Evolutionary conservation across 2,797 vertebrate species (phyloP), one percentile per base, ranked within the genome.

Genomic region (Macrochelys suwanniensis): DNA sequence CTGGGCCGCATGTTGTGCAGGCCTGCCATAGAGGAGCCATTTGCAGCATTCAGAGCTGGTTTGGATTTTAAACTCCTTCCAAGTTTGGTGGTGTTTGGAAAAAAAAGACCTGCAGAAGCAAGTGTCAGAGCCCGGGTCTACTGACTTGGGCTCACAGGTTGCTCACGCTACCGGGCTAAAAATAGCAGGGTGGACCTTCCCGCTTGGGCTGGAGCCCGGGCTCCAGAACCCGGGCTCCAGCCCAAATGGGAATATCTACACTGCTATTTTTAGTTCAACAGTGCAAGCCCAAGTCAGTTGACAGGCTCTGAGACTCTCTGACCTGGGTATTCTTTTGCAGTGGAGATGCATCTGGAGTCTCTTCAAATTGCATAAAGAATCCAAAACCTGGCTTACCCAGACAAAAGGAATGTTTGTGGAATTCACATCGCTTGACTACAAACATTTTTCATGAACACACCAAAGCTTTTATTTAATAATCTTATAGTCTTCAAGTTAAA

Each of bases 21-120:
- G 37, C 37, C 37, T 42, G 49, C 21, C 49, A 49, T 7, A 31
- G 74, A 80, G 0, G 0, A 1, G 0, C 2, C 0, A 0, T 51
- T 90, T 45, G 71, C 71, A 13, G 42, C 26, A 74, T 25, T 90
- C 79, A 78, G 59, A 74, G 50, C 65, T 74, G 8, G 17, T 93
- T 4, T 5, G 2, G 16, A 51, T 82, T n/a, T 86, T 87, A 4
- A 11, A 11, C 80, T 91, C 31, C 53, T 53, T 61, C 12, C 49
- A 7, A 59, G n/a, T 4, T 1, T 76, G 74, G 51, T 57, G 88
- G 28, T 49, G 13, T 6, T 54, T n/a, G 77, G 54, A 82, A 0
- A 65, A 65, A 65, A 59, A 65, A 19, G 16, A n/a, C 61, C 2
- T 5, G 16, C 33, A n/a, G 33, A 19, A 65, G 7, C 2, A 2